Percentiles rank a stretch among this genome's conserved stretches.
Conservation (phyloP, 2,113 vertebrate species). For the Tenebrosternarchus preto region DNA sequence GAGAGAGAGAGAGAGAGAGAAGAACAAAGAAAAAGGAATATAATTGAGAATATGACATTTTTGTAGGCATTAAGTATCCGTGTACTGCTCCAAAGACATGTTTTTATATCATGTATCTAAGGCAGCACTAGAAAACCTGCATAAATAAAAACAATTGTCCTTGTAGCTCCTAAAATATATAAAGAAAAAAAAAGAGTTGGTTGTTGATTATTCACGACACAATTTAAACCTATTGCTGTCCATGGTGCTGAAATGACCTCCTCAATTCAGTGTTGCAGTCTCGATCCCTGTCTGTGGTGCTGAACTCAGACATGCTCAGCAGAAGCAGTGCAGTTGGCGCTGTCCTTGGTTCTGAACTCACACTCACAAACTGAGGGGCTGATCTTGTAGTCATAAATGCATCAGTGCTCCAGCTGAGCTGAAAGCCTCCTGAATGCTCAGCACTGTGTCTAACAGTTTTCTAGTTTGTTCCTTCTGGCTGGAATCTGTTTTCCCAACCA, state of each 20-base stretch:
- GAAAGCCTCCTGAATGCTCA: neutral
- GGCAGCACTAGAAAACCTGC: neutral
- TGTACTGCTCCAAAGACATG: neutral
- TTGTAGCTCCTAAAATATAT: neutral
- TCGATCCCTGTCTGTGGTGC: slow-evolving; percentile 56
- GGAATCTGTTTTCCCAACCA: slow-evolving; percentile 1
- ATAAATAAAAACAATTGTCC: neutral
- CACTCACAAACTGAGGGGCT: slow-evolving; percentile 23
- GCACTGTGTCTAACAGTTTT: neutral
- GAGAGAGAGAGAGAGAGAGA: slow-evolving; percentile 10
- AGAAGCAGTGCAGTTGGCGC: neutral
- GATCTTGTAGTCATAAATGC: neutral
- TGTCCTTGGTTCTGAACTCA: slow-evolving; percentile 53
- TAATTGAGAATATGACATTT: neutral
- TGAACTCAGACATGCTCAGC: slow-evolving; percentile 39
- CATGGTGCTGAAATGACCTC: neutral
- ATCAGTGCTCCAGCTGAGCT: neutral
- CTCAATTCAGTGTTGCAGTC: neutral
- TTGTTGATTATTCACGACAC: neutral
- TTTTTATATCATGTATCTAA: neutral
- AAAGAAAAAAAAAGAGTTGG: too few species aligned
- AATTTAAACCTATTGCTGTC: neutral
- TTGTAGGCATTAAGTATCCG: neutral
- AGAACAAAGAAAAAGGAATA: neutral
- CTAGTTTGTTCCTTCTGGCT: neutral